phyloP scores from a whole-genome alignment of 2,113 vertebrate species.

The Kobus ellipsiprymnus region DNA sequence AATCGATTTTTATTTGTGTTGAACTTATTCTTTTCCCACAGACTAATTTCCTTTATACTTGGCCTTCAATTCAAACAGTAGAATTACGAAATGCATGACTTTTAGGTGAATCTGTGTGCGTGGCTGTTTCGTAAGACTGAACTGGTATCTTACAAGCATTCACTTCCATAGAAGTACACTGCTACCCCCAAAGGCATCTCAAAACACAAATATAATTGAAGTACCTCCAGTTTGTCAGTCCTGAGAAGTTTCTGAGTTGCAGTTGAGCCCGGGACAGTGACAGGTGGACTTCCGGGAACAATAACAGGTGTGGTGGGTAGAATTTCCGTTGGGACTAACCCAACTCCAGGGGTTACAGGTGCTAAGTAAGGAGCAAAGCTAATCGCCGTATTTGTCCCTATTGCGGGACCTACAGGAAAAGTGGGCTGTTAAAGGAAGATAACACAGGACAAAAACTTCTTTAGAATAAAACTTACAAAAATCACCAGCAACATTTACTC shows the following conservation, averaged over 20 bases:
- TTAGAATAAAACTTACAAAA: conserved; percentile 29
- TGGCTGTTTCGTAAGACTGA: not conserved
- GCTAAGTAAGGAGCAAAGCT: conserved; percentile 95
- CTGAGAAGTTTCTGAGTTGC: conserved; percentile 95
- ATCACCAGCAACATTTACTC: not conserved
- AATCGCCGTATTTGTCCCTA: conserved; percentile 90
- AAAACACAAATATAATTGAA: conserved; percentile 37
- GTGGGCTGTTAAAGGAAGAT: conserved; percentile 87
- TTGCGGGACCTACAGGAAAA: conserved; percentile 93
- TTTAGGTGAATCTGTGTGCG: not conserved
- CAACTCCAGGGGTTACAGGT: conserved; percentile 91
- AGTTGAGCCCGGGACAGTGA: conserved; percentile 89
- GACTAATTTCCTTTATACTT: not conserved
- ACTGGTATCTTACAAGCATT: not conserved
- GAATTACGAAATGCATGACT: not conserved
- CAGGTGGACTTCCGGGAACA: conserved; percentile 89
- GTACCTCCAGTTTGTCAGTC: conserved; percentile 96
- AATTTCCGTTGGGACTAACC: conserved; percentile 94
- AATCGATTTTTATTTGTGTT: not conserved
- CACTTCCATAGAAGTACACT: not conserved
- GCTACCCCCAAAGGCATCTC: not conserved
- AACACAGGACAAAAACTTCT: conserved; percentile 73
- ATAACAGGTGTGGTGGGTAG: conserved; percentile 89
- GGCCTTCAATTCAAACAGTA: not conserved
- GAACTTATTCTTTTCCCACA: not conserved